Percentiles rank a stretch among this genome's conserved stretches.
These are phyloP conservation scores for Anagrus nilaparvatae DNA, from an alignment of 1,140 invertebrate species.

Conservation along the genomic window DNA sequence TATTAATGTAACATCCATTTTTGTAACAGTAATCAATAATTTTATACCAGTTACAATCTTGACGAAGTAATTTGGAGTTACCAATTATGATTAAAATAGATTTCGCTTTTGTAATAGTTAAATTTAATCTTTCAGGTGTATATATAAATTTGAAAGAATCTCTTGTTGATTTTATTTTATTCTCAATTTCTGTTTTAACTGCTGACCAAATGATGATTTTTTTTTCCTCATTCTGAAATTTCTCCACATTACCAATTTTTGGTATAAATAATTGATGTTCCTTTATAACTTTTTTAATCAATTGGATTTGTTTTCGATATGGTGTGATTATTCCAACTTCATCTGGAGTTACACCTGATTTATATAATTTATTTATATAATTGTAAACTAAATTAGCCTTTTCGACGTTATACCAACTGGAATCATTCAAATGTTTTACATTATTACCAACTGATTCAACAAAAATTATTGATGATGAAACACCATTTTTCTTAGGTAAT, in stretches of 20 bases:
- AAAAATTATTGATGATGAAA: constrained; percentile 56
- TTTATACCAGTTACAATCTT: constrained; percentile 69
- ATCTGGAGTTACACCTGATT: constrained; percentile 47
- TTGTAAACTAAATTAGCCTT: constrained; percentile 65
- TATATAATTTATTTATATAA: constrained; percentile 52
- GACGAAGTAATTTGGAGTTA: constrained; percentile 63
- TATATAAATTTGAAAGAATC: constrained; percentile 66
- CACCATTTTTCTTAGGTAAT: constrained; percentile 31
- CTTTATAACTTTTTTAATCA: too few species aligned
- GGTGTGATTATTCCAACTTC: constrained; percentile 90
- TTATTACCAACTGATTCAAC: constrained; percentile 72
- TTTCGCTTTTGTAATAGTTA: constrained; percentile 73
- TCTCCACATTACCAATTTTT: constrained; percentile 88
- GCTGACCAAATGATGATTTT: constrained; percentile 77
- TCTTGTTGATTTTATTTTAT: constrained; percentile 44
- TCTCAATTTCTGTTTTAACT: constrained; percentile 53
- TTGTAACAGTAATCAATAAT: too few species aligned
- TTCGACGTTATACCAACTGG: constrained; percentile 76
- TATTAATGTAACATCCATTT: too few species aligned
- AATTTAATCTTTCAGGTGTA: constrained; percentile 71
- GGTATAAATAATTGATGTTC: too few species aligned
- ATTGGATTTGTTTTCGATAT: constrained; percentile 71
- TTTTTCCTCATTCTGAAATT: constrained; percentile 89
- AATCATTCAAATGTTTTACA: constrained; percentile 58
- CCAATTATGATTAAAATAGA: constrained; percentile 70